Conservation (phyloP, 1,140 invertebrate species). For the Drosophila lacertosa region DNA sequence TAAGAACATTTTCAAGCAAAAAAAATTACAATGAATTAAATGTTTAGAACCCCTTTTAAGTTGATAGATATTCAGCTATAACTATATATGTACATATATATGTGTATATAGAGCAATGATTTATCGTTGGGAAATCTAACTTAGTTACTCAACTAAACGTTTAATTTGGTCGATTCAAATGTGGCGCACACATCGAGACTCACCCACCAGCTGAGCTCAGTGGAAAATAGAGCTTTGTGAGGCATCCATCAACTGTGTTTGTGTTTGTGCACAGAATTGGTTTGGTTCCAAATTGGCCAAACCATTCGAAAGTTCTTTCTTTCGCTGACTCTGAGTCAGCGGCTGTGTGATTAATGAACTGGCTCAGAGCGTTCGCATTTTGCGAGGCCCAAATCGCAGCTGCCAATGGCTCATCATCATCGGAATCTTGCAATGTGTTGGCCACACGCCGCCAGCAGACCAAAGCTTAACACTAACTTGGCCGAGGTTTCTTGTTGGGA, state of each 20-base stretch:
- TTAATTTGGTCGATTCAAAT: not conserved
- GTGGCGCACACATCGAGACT: not conserved
- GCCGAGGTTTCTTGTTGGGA: slow-evolving; percentile 16
- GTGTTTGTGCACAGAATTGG: not conserved
- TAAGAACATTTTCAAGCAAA: no score
- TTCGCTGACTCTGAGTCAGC: not conserved
- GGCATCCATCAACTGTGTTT: not conserved
- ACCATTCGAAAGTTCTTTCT: slow-evolving; percentile 18
- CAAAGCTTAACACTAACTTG: not conserved
- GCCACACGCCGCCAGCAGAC: slow-evolving; percentile 6
- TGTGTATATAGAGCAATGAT: no score
- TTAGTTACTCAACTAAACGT: not conserved
- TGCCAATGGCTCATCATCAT: slow-evolving; percentile 5
- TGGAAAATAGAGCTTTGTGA: slow-evolving; percentile 6
- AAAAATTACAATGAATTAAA: no score
- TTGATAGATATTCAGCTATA: no score
- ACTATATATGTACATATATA: no score
- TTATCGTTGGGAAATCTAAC: no score
- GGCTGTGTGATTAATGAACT: slow-evolving; percentile 24
- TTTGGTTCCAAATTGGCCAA: not conserved
- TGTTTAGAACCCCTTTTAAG: no score
- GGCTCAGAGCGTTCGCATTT: slow-evolving; percentile 1
- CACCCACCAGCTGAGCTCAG: not conserved
- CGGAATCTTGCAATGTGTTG: no score
- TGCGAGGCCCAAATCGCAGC: slow-evolving; percentile 6